These are phyloP conservation scores for Eupeodes corollae DNA, from an alignment of 1,140 invertebrate genomes.

Conservation along the genomic window DNA sequence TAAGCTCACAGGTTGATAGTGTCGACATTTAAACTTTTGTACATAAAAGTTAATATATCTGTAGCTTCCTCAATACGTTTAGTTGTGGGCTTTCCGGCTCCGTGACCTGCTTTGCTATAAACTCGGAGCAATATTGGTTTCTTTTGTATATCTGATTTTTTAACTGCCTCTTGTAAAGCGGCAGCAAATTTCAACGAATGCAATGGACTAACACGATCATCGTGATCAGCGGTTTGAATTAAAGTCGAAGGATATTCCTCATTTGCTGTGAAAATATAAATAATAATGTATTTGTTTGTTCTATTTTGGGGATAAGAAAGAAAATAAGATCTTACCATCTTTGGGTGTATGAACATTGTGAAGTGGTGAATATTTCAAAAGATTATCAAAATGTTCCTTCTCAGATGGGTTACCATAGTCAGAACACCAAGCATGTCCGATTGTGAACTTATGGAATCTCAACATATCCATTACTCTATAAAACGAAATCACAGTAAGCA, in stretches of 20 bases:
- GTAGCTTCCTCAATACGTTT: slow-evolving; percentile 72
- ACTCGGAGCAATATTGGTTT: slow-evolving; percentile 83
- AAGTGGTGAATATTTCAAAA: slow-evolving; percentile 87
- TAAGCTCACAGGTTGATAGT: slow-evolving; percentile 17
- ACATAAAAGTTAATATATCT: slow-evolving; percentile 79
- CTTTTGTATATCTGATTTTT: slow-evolving; percentile 52
- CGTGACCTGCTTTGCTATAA: slow-evolving; percentile 94
- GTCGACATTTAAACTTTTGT: slow-evolving; percentile 53
- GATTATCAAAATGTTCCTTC: slow-evolving; percentile 74
- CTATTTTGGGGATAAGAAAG: background rate
- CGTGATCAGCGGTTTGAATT: slow-evolving; percentile 91
- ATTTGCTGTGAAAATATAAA: slow-evolving; percentile 17
- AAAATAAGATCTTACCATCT: slow-evolving; percentile 32
- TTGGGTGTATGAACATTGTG: slow-evolving; percentile 76
- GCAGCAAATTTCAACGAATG: slow-evolving; percentile 94
- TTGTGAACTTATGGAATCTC: slow-evolving; percentile 96
- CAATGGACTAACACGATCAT: slow-evolving; percentile 91
- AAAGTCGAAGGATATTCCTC: slow-evolving; percentile 82
- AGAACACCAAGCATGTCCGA: slow-evolving; percentile 91
- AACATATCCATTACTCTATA: slow-evolving; percentile 94
- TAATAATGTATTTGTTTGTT: background rate
- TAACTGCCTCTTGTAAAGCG: slow-evolving; percentile 69
- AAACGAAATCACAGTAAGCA: background rate
- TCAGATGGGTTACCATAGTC: slow-evolving; percentile 92
- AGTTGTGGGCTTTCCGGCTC: slow-evolving; percentile 84